Evolutionary conservation across 2,113 vertebrate genomes (phyloP).

Genomic region (Silurus asotus): DNA sequence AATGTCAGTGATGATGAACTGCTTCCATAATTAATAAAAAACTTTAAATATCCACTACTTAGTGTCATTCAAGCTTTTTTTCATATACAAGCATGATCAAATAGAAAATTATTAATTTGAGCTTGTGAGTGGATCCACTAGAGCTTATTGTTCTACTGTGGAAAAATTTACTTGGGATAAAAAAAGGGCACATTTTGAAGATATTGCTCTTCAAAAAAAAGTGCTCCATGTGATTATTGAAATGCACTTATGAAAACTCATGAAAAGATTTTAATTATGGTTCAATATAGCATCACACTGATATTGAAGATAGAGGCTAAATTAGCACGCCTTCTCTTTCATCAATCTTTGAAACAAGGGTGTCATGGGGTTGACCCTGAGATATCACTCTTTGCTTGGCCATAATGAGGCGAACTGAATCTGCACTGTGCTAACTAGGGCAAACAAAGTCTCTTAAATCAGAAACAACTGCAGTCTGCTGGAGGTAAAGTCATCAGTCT

Average conservation of each 20-base stretch:
- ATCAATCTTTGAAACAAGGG: slow-evolving; percentile 48
- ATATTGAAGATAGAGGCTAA: slow-evolving; percentile 45
- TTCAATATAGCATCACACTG: slow-evolving; percentile 31
- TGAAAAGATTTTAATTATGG: slow-evolving; percentile 47
- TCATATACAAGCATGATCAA: slow-evolving; percentile 31
- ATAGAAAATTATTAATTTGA: slow-evolving; percentile 19
- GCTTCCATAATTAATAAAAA: slow-evolving; percentile 44
- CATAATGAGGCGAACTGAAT: slow-evolving; percentile 47
- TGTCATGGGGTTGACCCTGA: slow-evolving; percentile 47
- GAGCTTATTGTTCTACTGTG: background rate
- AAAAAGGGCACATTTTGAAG: slow-evolving; percentile 7
- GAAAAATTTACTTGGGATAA: background rate
- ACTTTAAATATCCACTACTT: slow-evolving; percentile 49
- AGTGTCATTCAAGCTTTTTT: slow-evolving; percentile 35
- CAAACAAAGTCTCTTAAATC: slow-evolving; percentile 32
- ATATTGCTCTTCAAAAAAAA: slow-evolving; percentile 19
- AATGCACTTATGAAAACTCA: slow-evolving; percentile 12
- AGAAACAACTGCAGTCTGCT: background rate
- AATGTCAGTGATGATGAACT: slow-evolving; percentile 50
- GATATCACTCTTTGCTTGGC: slow-evolving; percentile 46
- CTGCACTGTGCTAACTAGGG: slow-evolving; percentile 46
- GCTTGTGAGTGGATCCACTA: slow-evolving; percentile 1
- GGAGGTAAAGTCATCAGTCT: background rate
- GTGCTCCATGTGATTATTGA: background rate
- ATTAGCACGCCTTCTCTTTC: slow-evolving; percentile 41